Percentiles rank a stretch among this genome's conserved stretches.
Evolutionary conservation across 1,140 invertebrate species (phyloP).

Genomic region (Drosophila mayri): DNA sequence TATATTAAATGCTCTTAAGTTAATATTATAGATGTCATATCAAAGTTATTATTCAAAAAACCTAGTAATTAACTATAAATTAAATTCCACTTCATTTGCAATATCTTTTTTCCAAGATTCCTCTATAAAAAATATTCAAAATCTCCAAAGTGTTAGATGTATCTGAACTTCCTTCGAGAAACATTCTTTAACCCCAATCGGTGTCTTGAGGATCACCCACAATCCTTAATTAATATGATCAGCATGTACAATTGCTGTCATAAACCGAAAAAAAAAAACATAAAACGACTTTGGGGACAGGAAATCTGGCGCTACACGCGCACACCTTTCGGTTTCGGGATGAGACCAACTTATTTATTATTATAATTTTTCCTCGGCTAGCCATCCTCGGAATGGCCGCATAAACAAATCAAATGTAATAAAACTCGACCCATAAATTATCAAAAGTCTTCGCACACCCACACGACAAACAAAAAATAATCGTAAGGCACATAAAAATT

Average conservation of each 20-base stretch:
- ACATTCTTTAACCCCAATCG: not conserved
- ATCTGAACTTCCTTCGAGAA: not conserved
- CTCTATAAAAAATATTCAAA: not conserved
- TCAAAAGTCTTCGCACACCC: constrained; percentile 24
- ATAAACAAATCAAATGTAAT: constrained; percentile 74
- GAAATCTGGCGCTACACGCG: constrained; percentile 77
- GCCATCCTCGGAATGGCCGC: constrained; percentile 48
- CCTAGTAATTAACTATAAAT: not conserved
- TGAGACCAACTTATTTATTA: constrained; percentile 37
- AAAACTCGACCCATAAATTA: constrained; percentile 79
- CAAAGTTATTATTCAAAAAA: not conserved
- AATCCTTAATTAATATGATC: constrained; percentile 57
- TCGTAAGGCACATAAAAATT: constrained; percentile 65
- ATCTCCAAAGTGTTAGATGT: not conserved
- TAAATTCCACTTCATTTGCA: not conserved
- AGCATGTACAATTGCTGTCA: constrained; percentile 41
- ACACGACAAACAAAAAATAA: constrained; percentile 51
- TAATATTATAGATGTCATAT: not conserved
- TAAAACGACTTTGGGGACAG: constrained; percentile 54
- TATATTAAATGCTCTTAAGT: not conserved
- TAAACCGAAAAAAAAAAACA: constrained; percentile 51
- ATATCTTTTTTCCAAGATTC: too few species aligned
- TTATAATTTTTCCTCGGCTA: constrained; percentile 29
- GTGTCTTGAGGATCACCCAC: constrained; percentile 24
- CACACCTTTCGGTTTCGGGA: constrained; percentile 32